phyloP scores from a whole-genome alignment of 1,140 invertebrate species.

The Aporrectodea caliginosa region DNA sequence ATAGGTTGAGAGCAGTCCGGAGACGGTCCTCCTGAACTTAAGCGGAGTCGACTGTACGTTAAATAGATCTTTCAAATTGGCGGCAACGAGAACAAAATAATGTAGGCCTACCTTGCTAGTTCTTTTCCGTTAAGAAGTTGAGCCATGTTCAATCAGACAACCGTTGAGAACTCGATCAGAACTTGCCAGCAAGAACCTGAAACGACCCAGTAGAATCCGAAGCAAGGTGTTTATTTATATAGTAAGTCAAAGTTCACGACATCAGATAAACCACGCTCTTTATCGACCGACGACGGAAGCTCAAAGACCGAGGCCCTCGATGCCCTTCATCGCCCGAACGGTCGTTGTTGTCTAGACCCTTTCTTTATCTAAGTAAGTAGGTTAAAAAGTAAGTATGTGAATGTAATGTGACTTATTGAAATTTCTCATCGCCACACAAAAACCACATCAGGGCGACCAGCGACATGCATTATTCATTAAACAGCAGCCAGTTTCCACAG shows the following conservation, averaged over 20 bases:
- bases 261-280: background rate
- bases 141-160: constrained; percentile 47
- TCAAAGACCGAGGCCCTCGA: too few relatives aligned
- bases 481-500: too few relatives aligned
- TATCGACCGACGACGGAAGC: background rate
- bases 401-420: too few relatives aligned
- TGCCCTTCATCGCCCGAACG: too few relatives aligned
- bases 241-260: background rate
- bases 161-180: constrained; percentile 38
- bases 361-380: too few relatives aligned
- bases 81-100: too few relatives aligned
- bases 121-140: constrained; percentile 64
- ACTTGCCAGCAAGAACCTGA: background rate
- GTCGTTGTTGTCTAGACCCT: too few relatives aligned
- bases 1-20: background rate
- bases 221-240: background rate
- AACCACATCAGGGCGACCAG: too few relatives aligned
- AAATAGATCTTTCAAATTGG: background rate
- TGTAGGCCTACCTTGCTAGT: constrained; percentile 61
- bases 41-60: background rate
- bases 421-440: too few relatives aligned
- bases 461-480: too few relatives aligned
- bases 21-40: background rate
- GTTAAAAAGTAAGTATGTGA: too few relatives aligned
- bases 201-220: background rate